Conservation (phyloP, 1,140 invertebrate genomes). For the Metopolophium dirhodum region DNA sequence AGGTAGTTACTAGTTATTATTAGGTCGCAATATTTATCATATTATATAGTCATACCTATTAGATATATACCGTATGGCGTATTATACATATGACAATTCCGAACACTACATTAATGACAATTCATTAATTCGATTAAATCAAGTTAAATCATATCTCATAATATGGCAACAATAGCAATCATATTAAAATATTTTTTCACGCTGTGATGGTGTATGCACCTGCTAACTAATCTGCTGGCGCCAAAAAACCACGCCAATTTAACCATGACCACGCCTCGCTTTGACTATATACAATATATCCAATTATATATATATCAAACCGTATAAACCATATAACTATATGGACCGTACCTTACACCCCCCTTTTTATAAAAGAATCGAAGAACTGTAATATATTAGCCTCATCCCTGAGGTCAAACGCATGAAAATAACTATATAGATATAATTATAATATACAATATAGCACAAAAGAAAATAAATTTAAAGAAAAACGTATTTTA, state of each 20-base stretch:
- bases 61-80: neutral
- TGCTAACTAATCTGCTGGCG: conserved; percentile 36
- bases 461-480: neutral
- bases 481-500: neutral
- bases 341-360: neutral
- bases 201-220: neutral
- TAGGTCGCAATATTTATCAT: too few relatives aligned
- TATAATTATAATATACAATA: too few relatives aligned
- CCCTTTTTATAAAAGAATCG: neutral
- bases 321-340: neutral
- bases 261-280: conserved; percentile 31
- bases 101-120: neutral
- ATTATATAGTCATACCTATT: neutral
- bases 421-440: neutral
- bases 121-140: neutral
- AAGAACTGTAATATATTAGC: neutral
- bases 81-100: too few relatives aligned
- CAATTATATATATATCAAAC: neutral
- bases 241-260: conserved; percentile 26
- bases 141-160: neutral
- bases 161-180: neutral
- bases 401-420: neutral
- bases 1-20: too few relatives aligned
- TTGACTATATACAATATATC: neutral
- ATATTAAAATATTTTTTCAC: conserved; percentile 32